Base-by-base conservation (phyloP, 2,113 vertebrate genomes). In the Melanotaenia duboulayi region DNA sequence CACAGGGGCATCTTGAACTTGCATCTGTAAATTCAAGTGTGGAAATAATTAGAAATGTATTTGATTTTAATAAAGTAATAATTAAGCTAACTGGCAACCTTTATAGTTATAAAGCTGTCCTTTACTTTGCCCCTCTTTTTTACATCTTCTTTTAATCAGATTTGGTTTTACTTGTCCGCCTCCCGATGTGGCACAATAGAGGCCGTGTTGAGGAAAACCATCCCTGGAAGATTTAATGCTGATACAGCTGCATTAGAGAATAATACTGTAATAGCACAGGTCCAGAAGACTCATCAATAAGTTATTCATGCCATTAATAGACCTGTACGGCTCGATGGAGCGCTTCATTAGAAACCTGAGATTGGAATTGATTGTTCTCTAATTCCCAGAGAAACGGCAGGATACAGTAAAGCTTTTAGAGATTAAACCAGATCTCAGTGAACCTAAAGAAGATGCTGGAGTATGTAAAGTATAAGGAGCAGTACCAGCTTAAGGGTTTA, bases 241-340 rank as follows among this genome's bases (percentile, higher is more conserved):
- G 46, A 67, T 61, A 17, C 67, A 23, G 85, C 83, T 66, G 56
- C 69, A 58, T 24, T 2, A 7, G 35, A 46, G 59, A 28, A 57
- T n/a, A 65, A 75, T 19, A 61, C 66, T 64, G 58, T 78, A 67
- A 65, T 75, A 76, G 78, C 54, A 46, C 51, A 64, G 59, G 69
- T 67, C 24, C 42, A 80, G 56, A 75, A 85, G 62, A n/a, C 0
- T 19, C 74, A 66, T 92, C 90, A 51, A 91, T 90, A 90, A 92
- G 74, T 85, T 91, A 90, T 92, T 93, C 79, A 85, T 92, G 83
- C 84, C 63, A 60, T 83, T 90, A 92, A 92, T 90, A 84, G 85
- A 84, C 76, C 80, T 20, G 66, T 81, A 85, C 57, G 76, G 77
- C 75, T 85, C 76, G 28, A 82, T 83, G 66, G 74, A 84, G 81